A percentile compares a stretch with the other conserved stretches of the same genome.
Conservation (phyloP, 2,113 vertebrate species). For the Salvelinus fontinalis region DNA sequence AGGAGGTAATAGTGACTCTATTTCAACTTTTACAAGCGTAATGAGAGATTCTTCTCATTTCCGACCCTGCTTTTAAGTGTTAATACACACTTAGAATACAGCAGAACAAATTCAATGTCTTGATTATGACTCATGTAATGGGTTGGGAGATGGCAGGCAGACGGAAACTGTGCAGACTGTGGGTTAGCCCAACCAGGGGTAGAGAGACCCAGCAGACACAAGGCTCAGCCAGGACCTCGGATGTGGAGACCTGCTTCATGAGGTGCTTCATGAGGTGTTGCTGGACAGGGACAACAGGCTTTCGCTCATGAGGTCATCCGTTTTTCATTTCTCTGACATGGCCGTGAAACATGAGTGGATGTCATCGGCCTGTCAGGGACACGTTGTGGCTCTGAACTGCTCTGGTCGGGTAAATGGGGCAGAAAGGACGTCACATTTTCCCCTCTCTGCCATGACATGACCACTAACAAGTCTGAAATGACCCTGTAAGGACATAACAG, state of each 20-base stretch:
- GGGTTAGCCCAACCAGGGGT: conserved; percentile 2
- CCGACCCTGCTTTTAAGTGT: neutral
- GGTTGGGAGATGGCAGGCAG: conserved; percentile 27
- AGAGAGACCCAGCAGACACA: conserved; percentile 36
- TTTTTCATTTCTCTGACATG: conserved; percentile 1
- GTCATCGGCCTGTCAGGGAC: conserved; percentile 23
- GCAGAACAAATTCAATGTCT: neutral
- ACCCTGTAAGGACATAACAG: conserved; percentile 15
- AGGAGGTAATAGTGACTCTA: conserved; percentile 34
- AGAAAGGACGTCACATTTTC: conserved; percentile 36
- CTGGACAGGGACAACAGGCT: conserved; percentile 59
- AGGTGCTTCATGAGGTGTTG: conserved; percentile 70
- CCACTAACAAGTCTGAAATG: conserved; percentile 25
- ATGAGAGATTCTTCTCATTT: conserved; percentile 44
- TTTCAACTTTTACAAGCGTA: conserved; percentile 44
- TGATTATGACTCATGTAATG: conserved; percentile 19
- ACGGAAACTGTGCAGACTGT: conserved; percentile 39
- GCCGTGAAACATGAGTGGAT: conserved; percentile 3
- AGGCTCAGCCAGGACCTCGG: conserved; percentile 35
- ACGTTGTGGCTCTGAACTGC: conserved; percentile 30
- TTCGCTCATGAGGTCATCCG: conserved; percentile 56
- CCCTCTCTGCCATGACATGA: conserved; percentile 33
- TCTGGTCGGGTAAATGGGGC: conserved; percentile 31
- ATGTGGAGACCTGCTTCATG: conserved; percentile 57
- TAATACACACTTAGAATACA: conserved; percentile 9